Conservation (phyloP, 1,140 invertebrate species). For the Saccostrea cuccullata region DNA sequence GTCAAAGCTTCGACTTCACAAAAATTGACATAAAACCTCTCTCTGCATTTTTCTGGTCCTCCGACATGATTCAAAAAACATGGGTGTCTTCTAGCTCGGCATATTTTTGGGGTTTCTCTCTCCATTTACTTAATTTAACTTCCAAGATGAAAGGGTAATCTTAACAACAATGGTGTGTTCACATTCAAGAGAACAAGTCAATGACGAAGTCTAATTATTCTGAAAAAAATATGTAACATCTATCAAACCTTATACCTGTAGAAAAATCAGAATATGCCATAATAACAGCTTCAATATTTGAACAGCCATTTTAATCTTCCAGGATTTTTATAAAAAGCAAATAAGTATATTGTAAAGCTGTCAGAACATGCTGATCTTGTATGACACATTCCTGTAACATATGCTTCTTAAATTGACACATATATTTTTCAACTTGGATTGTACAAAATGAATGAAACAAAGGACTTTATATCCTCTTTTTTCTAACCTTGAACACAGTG, state of each 20-base stretch:
- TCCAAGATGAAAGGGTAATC: constrained; percentile 5
- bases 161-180: constrained; percentile 1
- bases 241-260: neutral
- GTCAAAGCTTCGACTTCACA: constrained; percentile 14
- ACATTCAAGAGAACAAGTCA: neutral
- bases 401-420: constrained; percentile 6
- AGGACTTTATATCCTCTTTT: neutral
- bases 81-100: constrained; percentile 18
- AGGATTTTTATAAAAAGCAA: neutral
- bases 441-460: neutral
- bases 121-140: constrained; percentile 27
- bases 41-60: constrained; percentile 11
- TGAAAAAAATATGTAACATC: neutral
- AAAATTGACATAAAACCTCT: constrained; percentile 26
- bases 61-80: constrained; percentile 25
- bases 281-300: neutral
- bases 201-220: neutral
- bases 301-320: neutral
- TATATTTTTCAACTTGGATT: constrained; percentile 18
- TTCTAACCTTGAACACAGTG: neutral
- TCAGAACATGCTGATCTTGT: neutral
- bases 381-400: neutral
- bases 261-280: neutral
- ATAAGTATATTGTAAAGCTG: neutral
- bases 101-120: constrained; percentile 7